A percentile compares a stretch with the other conserved stretches of the same genome.
These are phyloP conservation scores for Pterobdella sp. DNA, from an alignment of 2,888 invertebrate genomes.

Conservation along the genomic window DNA sequence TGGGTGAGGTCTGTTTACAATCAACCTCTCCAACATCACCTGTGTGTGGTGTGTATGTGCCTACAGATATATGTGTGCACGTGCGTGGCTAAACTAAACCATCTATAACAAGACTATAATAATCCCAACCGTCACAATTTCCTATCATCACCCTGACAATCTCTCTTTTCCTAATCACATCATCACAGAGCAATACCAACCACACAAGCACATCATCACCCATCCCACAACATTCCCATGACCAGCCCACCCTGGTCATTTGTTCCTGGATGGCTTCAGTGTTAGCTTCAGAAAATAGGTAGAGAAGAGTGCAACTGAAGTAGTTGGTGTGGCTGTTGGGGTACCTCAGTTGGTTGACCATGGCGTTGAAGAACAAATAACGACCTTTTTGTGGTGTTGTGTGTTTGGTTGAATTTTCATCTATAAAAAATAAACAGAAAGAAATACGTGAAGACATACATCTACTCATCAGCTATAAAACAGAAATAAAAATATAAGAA, in stretches of 20 bases:
- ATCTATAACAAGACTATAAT: neutral
- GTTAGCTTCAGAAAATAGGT: slow-evolving; percentile 93
- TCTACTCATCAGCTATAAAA: neutral
- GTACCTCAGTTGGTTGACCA: slow-evolving; percentile 95
- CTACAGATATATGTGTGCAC: too few species aligned
- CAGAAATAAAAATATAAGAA: neutral
- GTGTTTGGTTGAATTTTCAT: neutral
- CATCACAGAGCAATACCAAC: neutral
- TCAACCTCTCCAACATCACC: slow-evolving; percentile 82
- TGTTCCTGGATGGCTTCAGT: slow-evolving; percentile 96
- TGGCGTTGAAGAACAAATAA: slow-evolving; percentile 92
- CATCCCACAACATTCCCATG: neutral
- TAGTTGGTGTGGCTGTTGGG: slow-evolving; percentile 99
- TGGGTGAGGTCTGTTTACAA: slow-evolving; percentile 96
- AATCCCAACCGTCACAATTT: neutral
- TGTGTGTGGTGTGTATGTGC: neutral
- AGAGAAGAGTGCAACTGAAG: slow-evolving; percentile 92
- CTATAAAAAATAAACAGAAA: neutral
- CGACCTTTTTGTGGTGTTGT: slow-evolving; percentile 54
- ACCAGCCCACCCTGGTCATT: slow-evolving; percentile 64
- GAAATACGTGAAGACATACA: neutral
- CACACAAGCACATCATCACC: neutral
- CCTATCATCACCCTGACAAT: neutral
- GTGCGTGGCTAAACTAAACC: too few species aligned
- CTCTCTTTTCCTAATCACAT: too few species aligned